Evolutionary conservation across 2,113 vertebrate genomes (phyloP), one percentile per base, ranked within the genome.

Genomic region (Urocolius indicus): DNA sequence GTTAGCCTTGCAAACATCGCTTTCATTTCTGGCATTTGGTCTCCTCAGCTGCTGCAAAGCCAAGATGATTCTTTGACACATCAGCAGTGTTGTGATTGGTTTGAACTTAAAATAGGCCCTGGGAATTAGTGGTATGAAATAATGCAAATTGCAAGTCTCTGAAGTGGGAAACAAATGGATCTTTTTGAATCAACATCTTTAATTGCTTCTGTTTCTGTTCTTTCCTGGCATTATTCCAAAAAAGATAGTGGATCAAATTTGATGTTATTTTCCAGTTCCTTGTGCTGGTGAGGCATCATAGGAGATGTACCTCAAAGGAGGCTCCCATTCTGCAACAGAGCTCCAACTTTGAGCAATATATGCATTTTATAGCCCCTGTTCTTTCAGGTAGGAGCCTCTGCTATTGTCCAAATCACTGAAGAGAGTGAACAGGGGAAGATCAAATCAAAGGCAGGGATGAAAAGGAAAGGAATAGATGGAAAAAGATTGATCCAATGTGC

Each of bases 91-190:
- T 95, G 94, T 55, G 88, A 95, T 90, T 91, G 95, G 92, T 72
- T 38, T 95, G 81, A 79, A 66, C 79, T 95, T 96, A 95, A 94
- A 95, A 95, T 82, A 91, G 96, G 91, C 81, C 63, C 61, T 96
- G 95, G 90, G 97, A 97, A 96, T 93, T 77, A 94, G 78, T 16
- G 68, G 90, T 49, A 93, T 79, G 91, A 93, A 96, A 87, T 87
- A n/a, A 93, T 13, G 62, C 93, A 88, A 96, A 77, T 55, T 84
- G 73, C 75, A 74, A 54, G 30, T 62, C 90, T 90, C 75, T 71
- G 12, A 94, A 91, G 73, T 11, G 55, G 85, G 83, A 92, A 92
- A 87, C 58, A 92, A 96, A 94, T 36, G 34, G 75, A 72, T 82
- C 48, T 84, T 88, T 79, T 61, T 95, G 73, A 95, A 88, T 65